A percentile compares a stretch with the other conserved stretches of the same genome.
phyloP scores from a whole-genome alignment of 1,140 invertebrate genomes.

The Wasmannia auropunctata region DNA sequence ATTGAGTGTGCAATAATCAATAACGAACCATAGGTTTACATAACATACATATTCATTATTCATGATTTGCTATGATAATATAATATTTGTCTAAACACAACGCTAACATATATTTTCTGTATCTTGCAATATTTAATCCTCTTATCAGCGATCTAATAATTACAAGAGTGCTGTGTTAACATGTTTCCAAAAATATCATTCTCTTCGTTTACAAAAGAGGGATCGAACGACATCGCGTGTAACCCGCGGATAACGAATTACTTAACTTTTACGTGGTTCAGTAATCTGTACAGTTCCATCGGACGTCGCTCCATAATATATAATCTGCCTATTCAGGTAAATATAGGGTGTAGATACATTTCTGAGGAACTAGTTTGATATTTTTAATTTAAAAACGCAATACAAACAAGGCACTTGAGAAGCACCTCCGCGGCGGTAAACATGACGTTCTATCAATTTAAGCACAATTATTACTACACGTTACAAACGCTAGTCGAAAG shows the following conservation, averaged over 20 bases:
- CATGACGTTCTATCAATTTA: constrained; percentile 19
- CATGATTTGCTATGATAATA: constrained; percentile 83
- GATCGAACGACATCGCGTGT: constrained; percentile 54
- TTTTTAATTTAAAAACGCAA: constrained; percentile 24
- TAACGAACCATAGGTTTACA: constrained; percentile 67
- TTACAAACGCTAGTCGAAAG: not conserved
- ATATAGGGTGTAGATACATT: constrained; percentile 65
- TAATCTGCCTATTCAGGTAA: constrained; percentile 75
- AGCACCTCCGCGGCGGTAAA: not conserved
- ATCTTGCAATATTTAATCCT: constrained; percentile 78
- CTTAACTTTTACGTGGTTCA: constrained; percentile 17
- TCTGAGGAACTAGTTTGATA: constrained; percentile 68
- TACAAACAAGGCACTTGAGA: not conserved
- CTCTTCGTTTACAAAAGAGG: constrained; percentile 72
- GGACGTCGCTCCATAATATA: constrained; percentile 21
- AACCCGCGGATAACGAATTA: constrained; percentile 54
- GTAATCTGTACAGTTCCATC: constrained; percentile 2
- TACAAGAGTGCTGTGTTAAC: constrained; percentile 80
- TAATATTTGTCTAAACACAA: constrained; percentile 85
- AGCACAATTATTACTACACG: constrained; percentile 27
- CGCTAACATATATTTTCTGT: constrained; percentile 84
- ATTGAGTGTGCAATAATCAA: not conserved
- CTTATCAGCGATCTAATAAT: constrained; percentile 77
- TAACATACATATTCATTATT: constrained; percentile 83
- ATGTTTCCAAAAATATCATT: constrained; percentile 80